Evolutionary conservation across 2,113 vertebrate species (phyloP).

Genomic region (Cephalophus harveyi): DNA sequence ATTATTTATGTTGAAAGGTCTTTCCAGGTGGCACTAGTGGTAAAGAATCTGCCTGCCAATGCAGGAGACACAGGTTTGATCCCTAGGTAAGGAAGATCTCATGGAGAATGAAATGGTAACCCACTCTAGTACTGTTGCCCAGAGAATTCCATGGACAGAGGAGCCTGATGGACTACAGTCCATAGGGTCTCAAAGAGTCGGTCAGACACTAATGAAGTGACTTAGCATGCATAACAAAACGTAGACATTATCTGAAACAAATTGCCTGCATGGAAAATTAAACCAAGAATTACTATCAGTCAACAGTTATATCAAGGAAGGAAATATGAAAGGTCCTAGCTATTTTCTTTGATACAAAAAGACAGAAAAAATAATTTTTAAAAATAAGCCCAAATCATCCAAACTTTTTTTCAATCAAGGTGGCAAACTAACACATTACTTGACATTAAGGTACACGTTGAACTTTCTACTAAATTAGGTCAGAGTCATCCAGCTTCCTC

Average conservation of each 20-base stretch:
- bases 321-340: background rate
- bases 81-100: background rate
- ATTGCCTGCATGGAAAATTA: background rate
- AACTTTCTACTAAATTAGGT: background rate
- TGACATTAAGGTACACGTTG: background rate
- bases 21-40: background rate
- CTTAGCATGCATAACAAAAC: background rate
- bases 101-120: background rate
- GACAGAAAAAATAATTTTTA: background rate
- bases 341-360: background rate
- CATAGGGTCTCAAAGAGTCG: background rate
- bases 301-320: background rate
- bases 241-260: background rate
- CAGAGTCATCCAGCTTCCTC: background rate
- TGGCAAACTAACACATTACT: background rate
- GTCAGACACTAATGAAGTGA: background rate
- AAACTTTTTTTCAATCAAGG: conserved; percentile 21
- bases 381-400: background rate
- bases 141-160: background rate
- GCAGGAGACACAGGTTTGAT: background rate
- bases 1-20: background rate
- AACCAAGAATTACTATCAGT: background rate
- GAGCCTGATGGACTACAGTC: background rate
- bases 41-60: background rate
- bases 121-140: background rate